Evolutionary conservation across 2,797 vertebrate genomes (phyloP).

Genomic region (Bradypus variegatus): DNA sequence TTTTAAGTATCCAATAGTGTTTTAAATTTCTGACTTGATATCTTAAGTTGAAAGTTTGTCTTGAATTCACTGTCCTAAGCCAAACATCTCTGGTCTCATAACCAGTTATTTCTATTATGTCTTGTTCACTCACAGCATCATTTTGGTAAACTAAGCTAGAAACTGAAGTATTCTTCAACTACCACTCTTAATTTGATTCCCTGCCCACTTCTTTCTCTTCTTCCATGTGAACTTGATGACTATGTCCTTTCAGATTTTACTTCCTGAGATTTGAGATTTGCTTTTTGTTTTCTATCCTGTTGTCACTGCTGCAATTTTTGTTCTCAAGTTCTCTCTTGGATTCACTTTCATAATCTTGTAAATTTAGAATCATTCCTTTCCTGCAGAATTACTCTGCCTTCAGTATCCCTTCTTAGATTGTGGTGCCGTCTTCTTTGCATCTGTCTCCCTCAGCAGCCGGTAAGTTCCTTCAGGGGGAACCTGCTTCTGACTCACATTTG

Average conservation of each 20-base stretch:
- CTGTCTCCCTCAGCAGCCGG: neutral
- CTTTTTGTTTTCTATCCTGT: neutral
- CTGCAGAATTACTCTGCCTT: neutral
- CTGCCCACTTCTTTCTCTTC: neutral
- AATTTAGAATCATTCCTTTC: neutral
- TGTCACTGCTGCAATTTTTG: neutral
- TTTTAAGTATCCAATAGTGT: neutral
- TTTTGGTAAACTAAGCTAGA: conserved; percentile 5
- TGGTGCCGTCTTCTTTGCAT: neutral
- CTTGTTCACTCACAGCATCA: neutral
- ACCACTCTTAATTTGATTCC: neutral
- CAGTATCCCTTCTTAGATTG: neutral
- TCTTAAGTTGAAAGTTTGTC: neutral
- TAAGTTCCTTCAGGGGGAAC: neutral
- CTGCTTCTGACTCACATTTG: neutral
- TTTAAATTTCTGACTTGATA: neutral
- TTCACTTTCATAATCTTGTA: conserved; percentile 7
- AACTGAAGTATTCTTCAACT: neutral
- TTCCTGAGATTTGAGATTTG: neutral
- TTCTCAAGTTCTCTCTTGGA: neutral
- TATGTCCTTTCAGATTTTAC: neutral
- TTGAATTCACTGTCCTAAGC: neutral
- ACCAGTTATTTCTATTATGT: neutral
- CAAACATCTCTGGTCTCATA: neutral
- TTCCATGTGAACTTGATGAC: neutral